These are phyloP conservation scores for Hapalemur alaotrensis DNA, from an alignment of 2,797 vertebrate genomes.

Conservation along the genomic window DNA sequence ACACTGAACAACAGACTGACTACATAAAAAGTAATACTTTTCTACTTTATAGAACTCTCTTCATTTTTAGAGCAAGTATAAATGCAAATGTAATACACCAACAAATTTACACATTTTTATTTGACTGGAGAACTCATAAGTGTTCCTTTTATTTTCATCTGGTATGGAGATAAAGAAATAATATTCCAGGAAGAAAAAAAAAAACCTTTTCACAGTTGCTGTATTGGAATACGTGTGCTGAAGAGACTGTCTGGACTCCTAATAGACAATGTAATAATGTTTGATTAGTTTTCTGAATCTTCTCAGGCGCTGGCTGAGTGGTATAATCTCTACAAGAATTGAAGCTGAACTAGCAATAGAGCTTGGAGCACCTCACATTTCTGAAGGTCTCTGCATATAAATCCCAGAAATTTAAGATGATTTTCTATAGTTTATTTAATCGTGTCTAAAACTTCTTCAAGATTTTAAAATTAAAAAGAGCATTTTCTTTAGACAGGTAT, in stretches of 20 bases:
- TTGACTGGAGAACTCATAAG: conserved; percentile 52
- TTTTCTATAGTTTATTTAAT: conserved; percentile 40
- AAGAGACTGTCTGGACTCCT: conserved; percentile 76
- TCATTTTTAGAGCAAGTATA: conserved; percentile 47
- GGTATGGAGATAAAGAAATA: conserved; percentile 60
- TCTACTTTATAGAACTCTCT: conserved; percentile 1
- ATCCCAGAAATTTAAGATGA: conserved; percentile 47
- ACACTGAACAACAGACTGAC: conserved; percentile 63
- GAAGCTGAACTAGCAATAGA: conserved; percentile 40
- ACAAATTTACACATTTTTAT: conserved; percentile 69
- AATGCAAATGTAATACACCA: conserved; percentile 66
- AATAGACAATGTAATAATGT: conserved; percentile 69
- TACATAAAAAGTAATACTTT: conserved; percentile 70
- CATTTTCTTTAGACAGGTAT: conserved; percentile 16
- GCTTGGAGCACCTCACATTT: conserved; percentile 18
- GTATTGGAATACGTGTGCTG: conserved; percentile 26
- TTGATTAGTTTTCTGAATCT: conserved; percentile 73
- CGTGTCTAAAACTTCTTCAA: conserved; percentile 13
- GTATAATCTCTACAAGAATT: conserved; percentile 33
- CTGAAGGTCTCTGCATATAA: not conserved
- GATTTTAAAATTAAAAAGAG: conserved; percentile 29
- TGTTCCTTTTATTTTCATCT: conserved; percentile 75
- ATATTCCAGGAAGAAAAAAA: conserved; percentile 59
- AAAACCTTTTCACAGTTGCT: conserved; percentile 48
- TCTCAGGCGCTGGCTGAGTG: conserved; percentile 59